These are phyloP conservation scores for Tupiocoris notatus DNA, from an alignment of 2,888 invertebrate species.

Conservation along the genomic window DNA sequence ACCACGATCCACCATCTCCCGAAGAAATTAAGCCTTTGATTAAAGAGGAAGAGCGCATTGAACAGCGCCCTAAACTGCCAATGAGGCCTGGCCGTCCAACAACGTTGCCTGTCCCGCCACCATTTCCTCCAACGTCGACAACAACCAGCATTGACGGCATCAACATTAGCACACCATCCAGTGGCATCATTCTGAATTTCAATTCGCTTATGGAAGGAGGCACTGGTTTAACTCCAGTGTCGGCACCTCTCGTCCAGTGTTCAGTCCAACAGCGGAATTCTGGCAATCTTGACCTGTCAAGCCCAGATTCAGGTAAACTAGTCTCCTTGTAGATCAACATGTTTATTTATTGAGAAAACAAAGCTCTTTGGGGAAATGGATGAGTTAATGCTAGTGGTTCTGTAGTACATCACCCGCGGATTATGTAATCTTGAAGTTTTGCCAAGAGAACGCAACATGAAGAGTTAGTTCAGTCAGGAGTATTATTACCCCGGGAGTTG, in stretches of 20 bases:
- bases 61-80: slow-evolving; percentile 49
- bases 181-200: slow-evolving; percentile 84
- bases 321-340: slow-evolving; percentile 67
- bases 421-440: too few species aligned
- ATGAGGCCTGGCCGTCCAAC: slow-evolving; percentile 62
- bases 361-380: too few species aligned
- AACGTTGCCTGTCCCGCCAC: slow-evolving; percentile 66
- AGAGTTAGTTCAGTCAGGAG: too few species aligned
- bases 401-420: too few species aligned
- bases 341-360: background rate
- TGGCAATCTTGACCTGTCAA: slow-evolving; percentile 61
- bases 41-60: slow-evolving; percentile 33
- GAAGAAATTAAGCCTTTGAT: slow-evolving; percentile 64
- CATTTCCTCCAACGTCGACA: slow-evolving; percentile 58
- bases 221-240: slow-evolving; percentile 85
- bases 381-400: too few species aligned
- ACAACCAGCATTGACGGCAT: slow-evolving; percentile 76
- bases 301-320: slow-evolving; percentile 75
- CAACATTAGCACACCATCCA: slow-evolving; percentile 83
- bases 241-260: slow-evolving; percentile 69
- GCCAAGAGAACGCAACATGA: too few species aligned
- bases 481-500: too few species aligned
- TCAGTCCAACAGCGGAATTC: slow-evolving; percentile 71
- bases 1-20: slow-evolving; percentile 62
- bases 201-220: slow-evolving; percentile 92